Conservation (phyloP, 2,888 invertebrate species). For the Heteromyza rotundicornis region DNA sequence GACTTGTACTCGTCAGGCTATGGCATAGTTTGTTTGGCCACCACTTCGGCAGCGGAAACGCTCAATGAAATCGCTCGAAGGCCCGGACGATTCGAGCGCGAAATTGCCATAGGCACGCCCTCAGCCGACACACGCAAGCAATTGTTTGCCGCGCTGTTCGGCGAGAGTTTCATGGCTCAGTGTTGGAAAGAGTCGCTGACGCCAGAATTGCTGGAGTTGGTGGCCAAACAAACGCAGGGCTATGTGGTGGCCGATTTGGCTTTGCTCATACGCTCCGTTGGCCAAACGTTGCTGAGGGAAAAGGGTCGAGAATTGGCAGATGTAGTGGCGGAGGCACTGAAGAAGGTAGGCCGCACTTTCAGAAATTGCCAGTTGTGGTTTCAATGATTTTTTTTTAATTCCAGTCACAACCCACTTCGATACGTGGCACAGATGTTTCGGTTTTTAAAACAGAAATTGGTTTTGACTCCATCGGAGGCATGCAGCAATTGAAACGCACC, state of each 20-base stretch:
- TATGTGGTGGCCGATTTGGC: slow-evolving; percentile 67
- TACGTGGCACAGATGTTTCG: slow-evolving; percentile 63
- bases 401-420: slow-evolving; percentile 53
- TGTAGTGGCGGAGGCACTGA: slow-evolving; percentile 23
- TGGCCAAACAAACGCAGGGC: slow-evolving; percentile 66
- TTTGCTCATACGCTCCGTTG: slow-evolving; percentile 61
- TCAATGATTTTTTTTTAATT: not conserved
- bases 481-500: slow-evolving; percentile 64
- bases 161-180: slow-evolving; percentile 28
- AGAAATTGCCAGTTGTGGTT: not conserved
- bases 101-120: slow-evolving; percentile 65
- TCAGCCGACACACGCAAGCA: slow-evolving; percentile 60
- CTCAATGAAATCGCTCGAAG: slow-evolving; percentile 64
- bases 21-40: slow-evolving; percentile 65
- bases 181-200: slow-evolving; percentile 20
- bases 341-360: not conserved
- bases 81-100: slow-evolving; percentile 66
- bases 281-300: slow-evolving; percentile 38
- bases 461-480: slow-evolving; percentile 67
- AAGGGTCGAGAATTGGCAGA: slow-evolving; percentile 16
- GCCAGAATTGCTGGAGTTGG: slow-evolving; percentile 41
- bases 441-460: slow-evolving; percentile 58
- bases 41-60: slow-evolving; percentile 64
- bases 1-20: slow-evolving; percentile 47
- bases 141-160: slow-evolving; percentile 58